These are phyloP conservation scores for Macaria notata DNA, from an alignment of 2,888 invertebrate genomes.

Conservation along the genomic window DNA sequence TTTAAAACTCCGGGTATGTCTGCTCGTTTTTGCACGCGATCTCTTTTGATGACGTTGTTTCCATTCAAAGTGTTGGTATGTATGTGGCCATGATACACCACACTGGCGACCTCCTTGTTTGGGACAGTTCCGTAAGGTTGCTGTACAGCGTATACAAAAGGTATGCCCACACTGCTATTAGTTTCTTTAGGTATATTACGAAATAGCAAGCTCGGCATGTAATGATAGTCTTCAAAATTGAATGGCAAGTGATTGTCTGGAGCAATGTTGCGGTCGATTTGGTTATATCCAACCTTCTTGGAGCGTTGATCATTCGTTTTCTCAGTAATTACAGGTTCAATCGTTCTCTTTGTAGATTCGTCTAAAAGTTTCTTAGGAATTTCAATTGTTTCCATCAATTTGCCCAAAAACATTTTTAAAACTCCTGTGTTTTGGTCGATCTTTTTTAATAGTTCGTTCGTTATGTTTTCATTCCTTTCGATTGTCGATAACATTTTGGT, in stretches of 20 bases:
- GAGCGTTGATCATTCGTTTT: neutral
- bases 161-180: conserved; percentile 42
- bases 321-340: neutral
- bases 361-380: conserved; percentile 3
- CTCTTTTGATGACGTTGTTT: neutral
- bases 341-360: conserved; percentile 1
- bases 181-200: conserved; percentile 13
- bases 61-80: conserved; percentile 38
- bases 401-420: conserved; percentile 54
- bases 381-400: conserved; percentile 45
- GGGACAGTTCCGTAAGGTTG: conserved; percentile 33
- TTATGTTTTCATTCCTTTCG: conserved; percentile 55
- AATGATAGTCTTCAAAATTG: conserved; percentile 19
- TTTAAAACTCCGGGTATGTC: neutral
- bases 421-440: conserved; percentile 63
- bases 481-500: conserved; percentile 44
- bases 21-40: neutral
- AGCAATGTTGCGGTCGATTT: neutral
- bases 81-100: conserved; percentile 53
- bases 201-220: conserved; percentile 21
- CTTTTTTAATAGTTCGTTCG: conserved; percentile 59
- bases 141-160: conserved; percentile 52
- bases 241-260: conserved; percentile 2
- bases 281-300: neutral
- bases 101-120: conserved; percentile 37